Evolutionary conservation across 2,113 vertebrate species (phyloP).

Genomic region (Dasypus novemcinctus): DNA sequence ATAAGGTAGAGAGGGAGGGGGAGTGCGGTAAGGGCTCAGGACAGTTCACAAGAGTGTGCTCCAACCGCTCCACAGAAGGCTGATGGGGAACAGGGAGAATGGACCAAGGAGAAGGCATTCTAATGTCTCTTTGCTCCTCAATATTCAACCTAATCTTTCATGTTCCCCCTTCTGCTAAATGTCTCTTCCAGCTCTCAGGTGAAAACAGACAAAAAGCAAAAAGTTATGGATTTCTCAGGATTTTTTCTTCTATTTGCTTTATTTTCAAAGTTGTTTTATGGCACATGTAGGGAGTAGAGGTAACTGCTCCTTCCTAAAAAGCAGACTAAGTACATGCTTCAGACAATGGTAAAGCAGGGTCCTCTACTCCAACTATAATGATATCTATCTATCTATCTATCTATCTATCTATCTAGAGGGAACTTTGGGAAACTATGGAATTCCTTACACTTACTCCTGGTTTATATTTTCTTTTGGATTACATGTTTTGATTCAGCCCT

Average conservation of each 20-base stretch:
- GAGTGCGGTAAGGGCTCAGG: background rate
- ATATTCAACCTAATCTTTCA: background rate
- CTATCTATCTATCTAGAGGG: no score
- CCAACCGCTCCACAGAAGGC: background rate
- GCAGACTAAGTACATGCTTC: background rate
- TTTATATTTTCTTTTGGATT: constrained; percentile 7
- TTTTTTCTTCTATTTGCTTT: background rate
- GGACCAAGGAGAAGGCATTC: no score
- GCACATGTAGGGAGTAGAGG: background rate
- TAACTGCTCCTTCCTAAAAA: background rate
- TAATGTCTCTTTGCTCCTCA: background rate
- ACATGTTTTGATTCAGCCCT: background rate
- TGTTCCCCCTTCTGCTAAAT: background rate
- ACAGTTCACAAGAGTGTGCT: background rate
- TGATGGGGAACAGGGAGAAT: background rate
- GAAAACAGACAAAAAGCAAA: background rate
- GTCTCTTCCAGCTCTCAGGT: background rate
- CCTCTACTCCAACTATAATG: background rate
- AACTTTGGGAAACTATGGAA: no score
- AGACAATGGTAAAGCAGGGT: background rate
- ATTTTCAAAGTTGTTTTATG: background rate
- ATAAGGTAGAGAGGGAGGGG: background rate
- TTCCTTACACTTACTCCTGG: background rate
- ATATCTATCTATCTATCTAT: no score
- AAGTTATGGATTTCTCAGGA: background rate